Conservation (phyloP, 2,113 vertebrate species). For the Amphilophus citrinellus region DNA sequence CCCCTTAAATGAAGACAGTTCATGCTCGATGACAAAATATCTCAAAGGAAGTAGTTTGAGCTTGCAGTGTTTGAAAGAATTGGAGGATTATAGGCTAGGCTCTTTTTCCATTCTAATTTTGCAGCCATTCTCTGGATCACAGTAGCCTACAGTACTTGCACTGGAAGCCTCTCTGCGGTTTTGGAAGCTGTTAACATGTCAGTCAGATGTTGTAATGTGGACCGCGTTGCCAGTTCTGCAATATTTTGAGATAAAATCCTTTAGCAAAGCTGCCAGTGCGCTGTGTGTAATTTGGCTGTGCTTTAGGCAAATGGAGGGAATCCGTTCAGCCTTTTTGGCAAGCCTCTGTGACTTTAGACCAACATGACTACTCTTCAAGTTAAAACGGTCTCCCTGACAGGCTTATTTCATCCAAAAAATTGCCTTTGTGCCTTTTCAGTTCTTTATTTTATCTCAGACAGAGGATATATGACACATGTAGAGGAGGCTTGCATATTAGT, state of each 20-base stretch:
- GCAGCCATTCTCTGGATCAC: slow-evolving; percentile 42
- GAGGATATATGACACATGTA: background rate
- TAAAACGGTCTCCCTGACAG: background rate
- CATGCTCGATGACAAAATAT: background rate
- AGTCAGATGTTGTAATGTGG: slow-evolving; percentile 64
- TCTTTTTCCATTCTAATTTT: slow-evolving; percentile 35
- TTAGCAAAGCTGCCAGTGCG: slow-evolving; percentile 33
- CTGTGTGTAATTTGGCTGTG: slow-evolving; percentile 53
- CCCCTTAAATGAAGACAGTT: background rate
- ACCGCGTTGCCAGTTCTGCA: slow-evolving; percentile 43
- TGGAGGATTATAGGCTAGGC: slow-evolving; percentile 6
- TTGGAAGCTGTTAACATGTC: slow-evolving; percentile 57
- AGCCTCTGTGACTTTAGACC: background rate
- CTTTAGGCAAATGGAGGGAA: slow-evolving; percentile 8
- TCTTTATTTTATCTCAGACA: background rate
- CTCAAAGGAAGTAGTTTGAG: slow-evolving; percentile 19
- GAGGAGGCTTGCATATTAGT: background rate
- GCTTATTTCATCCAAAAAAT: slow-evolving; percentile 18
- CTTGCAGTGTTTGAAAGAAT: slow-evolving; percentile 31
- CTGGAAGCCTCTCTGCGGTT: slow-evolving; percentile 49
- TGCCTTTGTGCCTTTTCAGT: background rate
- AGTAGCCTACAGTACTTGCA: slow-evolving; percentile 42
- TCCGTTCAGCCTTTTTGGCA: slow-evolving; percentile 23
- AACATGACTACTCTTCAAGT: background rate
- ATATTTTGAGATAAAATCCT: slow-evolving; percentile 63